Percentiles rank a stretch among this genome's conserved stretches.
Evolutionary conservation across 2,113 vertebrate genomes (phyloP).

Genomic region (Gambusia affinis): DNA sequence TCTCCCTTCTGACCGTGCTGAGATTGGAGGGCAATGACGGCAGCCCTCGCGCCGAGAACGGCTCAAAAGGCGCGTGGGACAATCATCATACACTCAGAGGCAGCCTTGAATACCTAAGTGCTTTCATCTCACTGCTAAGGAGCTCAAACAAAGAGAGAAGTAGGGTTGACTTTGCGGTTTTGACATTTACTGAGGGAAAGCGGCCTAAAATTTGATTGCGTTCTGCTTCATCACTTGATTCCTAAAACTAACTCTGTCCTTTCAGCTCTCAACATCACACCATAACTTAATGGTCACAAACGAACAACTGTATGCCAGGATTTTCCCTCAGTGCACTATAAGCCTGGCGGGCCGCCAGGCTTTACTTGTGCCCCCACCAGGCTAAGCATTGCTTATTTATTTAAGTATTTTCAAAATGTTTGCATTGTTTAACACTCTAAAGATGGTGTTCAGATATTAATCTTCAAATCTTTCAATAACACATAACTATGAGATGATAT

Average conservation of each 20-base stretch:
- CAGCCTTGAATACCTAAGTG: slow-evolving; percentile 2
- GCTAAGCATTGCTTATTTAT: no score
- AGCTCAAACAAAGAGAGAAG: slow-evolving; percentile 2
- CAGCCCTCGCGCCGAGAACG: slow-evolving; percentile 6
- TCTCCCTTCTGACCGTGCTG: slow-evolving; percentile 42
- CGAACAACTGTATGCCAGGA: no score
- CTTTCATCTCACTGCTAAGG: background rate
- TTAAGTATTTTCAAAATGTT: no score
- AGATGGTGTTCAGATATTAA: no score
- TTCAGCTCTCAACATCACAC: slow-evolving; percentile 19
- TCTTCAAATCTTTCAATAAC: no score
- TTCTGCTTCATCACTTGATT: background rate
- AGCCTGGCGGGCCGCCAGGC: no score
- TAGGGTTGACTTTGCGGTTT: background rate
- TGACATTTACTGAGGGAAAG: background rate
- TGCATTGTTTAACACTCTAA: no score
- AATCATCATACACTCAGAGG: slow-evolving; percentile 25
- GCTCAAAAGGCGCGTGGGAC: slow-evolving; percentile 33
- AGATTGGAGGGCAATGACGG: slow-evolving; percentile 40
- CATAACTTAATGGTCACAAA: slow-evolving; percentile 4
- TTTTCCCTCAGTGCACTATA: no score
- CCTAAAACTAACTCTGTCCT: slow-evolving; percentile 30
- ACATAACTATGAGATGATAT: no score
- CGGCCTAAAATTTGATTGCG: slow-evolving; percentile 10
- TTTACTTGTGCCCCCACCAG: no score